Conservation (phyloP, 2,797 vertebrate species). For the Trichosurus vulpecula region DNA sequence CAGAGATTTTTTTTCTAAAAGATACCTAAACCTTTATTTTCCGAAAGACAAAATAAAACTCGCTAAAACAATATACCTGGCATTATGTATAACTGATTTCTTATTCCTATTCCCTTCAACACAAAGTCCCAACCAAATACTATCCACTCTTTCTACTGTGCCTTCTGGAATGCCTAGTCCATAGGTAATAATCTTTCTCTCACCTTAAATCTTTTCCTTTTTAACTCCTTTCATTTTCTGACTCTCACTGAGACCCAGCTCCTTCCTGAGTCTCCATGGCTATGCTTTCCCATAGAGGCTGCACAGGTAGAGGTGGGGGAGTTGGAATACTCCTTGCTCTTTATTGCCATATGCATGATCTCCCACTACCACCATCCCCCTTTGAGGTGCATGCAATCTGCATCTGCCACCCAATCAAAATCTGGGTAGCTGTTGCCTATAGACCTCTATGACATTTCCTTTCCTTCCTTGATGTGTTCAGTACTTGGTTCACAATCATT, state of each 20-base stretch:
- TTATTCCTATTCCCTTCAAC: not conserved
- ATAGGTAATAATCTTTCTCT: not conserved
- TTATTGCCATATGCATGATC: not conserved
- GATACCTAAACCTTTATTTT: slow-evolving; percentile 22
- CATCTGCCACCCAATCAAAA: not conserved
- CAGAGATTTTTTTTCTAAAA: not conserved
- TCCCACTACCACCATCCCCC: not conserved
- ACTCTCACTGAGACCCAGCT: not conserved
- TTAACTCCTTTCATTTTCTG: not conserved
- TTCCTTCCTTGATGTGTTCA: not conserved
- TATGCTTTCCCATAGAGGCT: not conserved
- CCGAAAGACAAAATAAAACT: slow-evolving; percentile 25
- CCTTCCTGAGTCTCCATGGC: not conserved
- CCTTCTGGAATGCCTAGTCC: not conserved
- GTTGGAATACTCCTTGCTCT: not conserved
- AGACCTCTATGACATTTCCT: not conserved
- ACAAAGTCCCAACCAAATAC: not conserved
- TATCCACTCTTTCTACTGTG: not conserved
- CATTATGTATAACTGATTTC: not conserved
- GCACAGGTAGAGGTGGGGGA: not conserved
- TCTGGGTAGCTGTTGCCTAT: not conserved
- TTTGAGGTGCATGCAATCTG: not conserved
- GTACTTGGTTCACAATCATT: not conserved
- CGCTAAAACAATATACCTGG: not conserved
- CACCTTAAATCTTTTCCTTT: not conserved